Percentiles rank a stretch among this genome's conserved stretches.
Evolutionary conservation across 2,797 vertebrate genomes (phyloP).

Genomic region (Varecia variegata): DNA sequence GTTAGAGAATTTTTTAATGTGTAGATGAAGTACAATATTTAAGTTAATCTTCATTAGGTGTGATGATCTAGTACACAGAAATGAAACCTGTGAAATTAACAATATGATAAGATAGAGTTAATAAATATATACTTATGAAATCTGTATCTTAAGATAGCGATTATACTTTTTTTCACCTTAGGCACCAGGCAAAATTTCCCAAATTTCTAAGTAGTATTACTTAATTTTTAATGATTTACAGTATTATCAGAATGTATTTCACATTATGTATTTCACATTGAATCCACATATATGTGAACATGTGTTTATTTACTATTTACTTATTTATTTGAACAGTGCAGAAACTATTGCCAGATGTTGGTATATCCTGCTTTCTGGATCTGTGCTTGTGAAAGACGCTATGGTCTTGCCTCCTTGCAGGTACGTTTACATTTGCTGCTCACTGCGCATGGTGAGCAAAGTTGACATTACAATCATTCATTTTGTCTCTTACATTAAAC

Average conservation of each 20-base stretch:
- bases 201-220: neutral
- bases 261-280: neutral
- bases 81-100: neutral
- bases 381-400: slow-evolving; percentile 96
- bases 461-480: neutral
- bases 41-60: neutral
- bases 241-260: neutral
- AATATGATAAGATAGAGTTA: neutral
- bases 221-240: slow-evolving; percentile 32
- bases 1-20: neutral
- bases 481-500: slow-evolving; percentile 19
- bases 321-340: slow-evolving; percentile 85
- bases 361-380: slow-evolving; percentile 97
- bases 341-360: slow-evolving; percentile 95
- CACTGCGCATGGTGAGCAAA: neutral
- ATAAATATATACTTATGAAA: slow-evolving; percentile 5
- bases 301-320: neutral
- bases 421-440: slow-evolving; percentile 75
- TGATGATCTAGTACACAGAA: neutral
- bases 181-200: neutral
- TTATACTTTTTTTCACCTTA: neutral
- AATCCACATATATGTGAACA: neutral
- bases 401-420: slow-evolving; percentile 94
- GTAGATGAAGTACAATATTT: neutral
- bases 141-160: neutral